These are phyloP conservation scores for Heloderma charlesbogerti DNA, from an alignment of 2,113 vertebrate genomes.

Conservation along the genomic window DNA sequence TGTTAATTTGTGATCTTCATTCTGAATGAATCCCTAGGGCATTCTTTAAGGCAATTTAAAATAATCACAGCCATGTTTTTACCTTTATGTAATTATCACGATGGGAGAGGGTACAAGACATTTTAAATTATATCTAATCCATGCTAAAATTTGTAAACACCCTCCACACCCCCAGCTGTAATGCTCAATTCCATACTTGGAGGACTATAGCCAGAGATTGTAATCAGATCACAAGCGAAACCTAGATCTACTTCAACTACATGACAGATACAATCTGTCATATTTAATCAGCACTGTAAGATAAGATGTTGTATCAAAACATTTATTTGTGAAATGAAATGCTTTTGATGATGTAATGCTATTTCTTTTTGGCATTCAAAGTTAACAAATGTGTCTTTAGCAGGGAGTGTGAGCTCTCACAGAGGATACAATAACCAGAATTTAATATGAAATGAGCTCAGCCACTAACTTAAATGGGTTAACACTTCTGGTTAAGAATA, in stretches of 20 bases:
- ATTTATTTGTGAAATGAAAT: slow-evolving; percentile 14
- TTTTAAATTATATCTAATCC: not conserved
- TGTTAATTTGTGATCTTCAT: not conserved
- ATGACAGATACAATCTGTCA: not conserved
- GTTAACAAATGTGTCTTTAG: slow-evolving; percentile 48
- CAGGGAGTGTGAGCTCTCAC: slow-evolving; percentile 39
- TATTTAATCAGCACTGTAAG: slow-evolving; percentile 11
- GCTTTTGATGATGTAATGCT: slow-evolving; percentile 40
- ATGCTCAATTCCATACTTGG: not conserved
- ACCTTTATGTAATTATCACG: not conserved
- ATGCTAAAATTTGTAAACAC: not conserved
- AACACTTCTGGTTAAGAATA: slow-evolving; percentile 50
- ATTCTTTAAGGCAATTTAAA: slow-evolving; percentile 12
- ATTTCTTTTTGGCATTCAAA: slow-evolving; percentile 54
- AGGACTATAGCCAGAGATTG: slow-evolving; percentile 8
- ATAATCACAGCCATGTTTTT: slow-evolving; percentile 2
- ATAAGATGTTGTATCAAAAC: slow-evolving; percentile 22
- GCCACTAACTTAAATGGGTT: slow-evolving; percentile 28
- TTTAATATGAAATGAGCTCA: slow-evolving; percentile 60
- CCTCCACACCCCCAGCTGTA: not conserved
- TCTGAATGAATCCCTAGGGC: not conserved
- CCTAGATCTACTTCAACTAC: slow-evolving; percentile 2
- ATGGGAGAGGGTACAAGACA: not conserved
- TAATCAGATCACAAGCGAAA: slow-evolving; percentile 6
- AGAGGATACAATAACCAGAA: slow-evolving; percentile 10